Evolutionary conservation across 2,888 invertebrate species (phyloP), one percentile per base, ranked within the genome.

Genomic region (Osmoderma eremita): DNA sequence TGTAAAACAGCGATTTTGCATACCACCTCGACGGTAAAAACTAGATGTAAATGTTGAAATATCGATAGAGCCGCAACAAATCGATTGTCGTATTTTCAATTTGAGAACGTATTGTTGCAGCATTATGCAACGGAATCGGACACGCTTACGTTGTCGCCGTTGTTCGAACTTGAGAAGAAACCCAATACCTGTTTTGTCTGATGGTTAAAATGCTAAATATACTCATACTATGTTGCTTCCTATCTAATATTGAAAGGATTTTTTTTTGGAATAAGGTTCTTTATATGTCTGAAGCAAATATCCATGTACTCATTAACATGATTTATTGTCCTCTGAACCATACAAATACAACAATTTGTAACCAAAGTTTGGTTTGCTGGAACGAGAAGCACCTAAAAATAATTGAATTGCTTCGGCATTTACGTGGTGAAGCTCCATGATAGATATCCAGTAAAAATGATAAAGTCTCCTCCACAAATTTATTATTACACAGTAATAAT

Each of bases 1-100:
- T 65, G 65, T 65, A 58, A 65, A 65, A 20, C 56, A 58, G 49
- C 20, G 58, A 65, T 65, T 65, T 65, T 58, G 53, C 65, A 65
- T 56, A 65, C 22, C 56, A 65, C 45, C 48, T 30, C 45, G 15
- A 22, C 13, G 39, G 56, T 18, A 48, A 53, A 65, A 65, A 65
- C 45, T 48, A 65, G 65, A 54, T 54, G 54, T 54, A 65, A 58
- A 65, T 65, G 58, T 58, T 65, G 56, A 58, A 58, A 58, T 65
- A 65, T 56, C 15, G 65, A 45, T 38, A 48, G 24, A 54, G 48
- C 48, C 17, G 38, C 41, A 63, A 53, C 41, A 39, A 41, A 53
- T 63, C 63, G 45, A 48, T 30, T 61, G 58, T 61, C 58, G 58
- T 45, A 61, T 61, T 61, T 61, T 61, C 58, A 61, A 61, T 61